Evolutionary conservation across 2,888 invertebrate genomes (phyloP).

Genomic region (Zaprionus bogoriensis): DNA sequence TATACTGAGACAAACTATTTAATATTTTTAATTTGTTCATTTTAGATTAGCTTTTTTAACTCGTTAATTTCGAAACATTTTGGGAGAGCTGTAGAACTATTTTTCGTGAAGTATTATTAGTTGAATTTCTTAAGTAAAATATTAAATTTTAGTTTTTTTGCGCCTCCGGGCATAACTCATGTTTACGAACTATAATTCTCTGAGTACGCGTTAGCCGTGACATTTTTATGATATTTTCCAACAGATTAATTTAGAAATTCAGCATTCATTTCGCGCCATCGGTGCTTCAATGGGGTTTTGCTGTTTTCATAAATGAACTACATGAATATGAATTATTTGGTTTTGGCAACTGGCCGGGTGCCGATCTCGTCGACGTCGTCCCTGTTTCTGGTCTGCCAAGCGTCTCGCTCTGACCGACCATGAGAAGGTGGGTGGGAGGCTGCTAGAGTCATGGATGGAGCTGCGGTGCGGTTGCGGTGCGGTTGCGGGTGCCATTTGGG

Average conservation of each 20-base stretch:
- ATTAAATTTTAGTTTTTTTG: neutral
- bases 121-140: neutral
- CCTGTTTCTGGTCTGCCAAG: slow-evolving; percentile 22
- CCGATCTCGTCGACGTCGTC: neutral
- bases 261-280: slow-evolving; percentile 21
- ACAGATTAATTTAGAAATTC: slow-evolving; percentile 51
- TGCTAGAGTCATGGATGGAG: too few species aligned
- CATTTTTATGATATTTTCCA: slow-evolving; percentile 54
- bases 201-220: slow-evolving; percentile 28
- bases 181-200: slow-evolving; percentile 23
- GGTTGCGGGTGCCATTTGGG: slow-evolving; percentile 62
- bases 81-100: too few species aligned
- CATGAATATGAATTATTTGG: slow-evolving; percentile 59
- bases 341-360: slow-evolving; percentile 47
- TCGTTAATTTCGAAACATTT: too few species aligned
- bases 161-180: slow-evolving; percentile 25
- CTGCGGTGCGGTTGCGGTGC: slow-evolving; percentile 7
- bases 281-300: slow-evolving; percentile 37
- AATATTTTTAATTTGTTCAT: too few species aligned
- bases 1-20: too few species aligned
- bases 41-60: too few species aligned
- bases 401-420: slow-evolving; percentile 31
- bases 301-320: slow-evolving; percentile 47
- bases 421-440: slow-evolving; percentile 1
- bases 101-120: too few species aligned